Evolutionary conservation across 64 coral and sea anemone species (phyloP), one percentile per base, ranked within the genome.

Genomic region (Platygyra sinensis): DNA sequence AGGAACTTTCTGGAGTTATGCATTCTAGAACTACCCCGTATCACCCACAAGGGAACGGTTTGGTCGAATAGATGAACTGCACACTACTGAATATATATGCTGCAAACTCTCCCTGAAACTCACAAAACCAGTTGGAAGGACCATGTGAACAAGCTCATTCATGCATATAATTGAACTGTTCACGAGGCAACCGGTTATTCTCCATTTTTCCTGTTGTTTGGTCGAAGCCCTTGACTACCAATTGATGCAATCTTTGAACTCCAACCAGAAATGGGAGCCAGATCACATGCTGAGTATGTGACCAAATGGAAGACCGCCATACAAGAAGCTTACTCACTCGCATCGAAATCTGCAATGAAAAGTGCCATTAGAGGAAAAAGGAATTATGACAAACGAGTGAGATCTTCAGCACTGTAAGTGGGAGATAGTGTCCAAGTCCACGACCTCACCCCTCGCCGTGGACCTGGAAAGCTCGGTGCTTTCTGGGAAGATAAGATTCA

Each of bases 381-480:
- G 62, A 38, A 81, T 30, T 93, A 93, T 24, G 85, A 74, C 50
- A 91, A 74, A 90, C 30, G 85, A 65, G 77, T 71, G 25, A 86
- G 83, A 77, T 80, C 73, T 14, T 83, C 80, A 30, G 67, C 60
- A 59, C 55, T 91, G 57, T 63, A 91, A 31, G 60, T 72, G n/a
- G 93, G 92, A 31, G 87, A 94, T 90, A 57, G 72, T 65, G 80
- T 94, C 11, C 80, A 90, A n/a, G 73, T 94, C 9, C 73, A 83
- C 52, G 91, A 91, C 74, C 72, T 95, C 20, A 90, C 61, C 54
- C 71, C 51, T 67, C 52, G 67, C 8, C 64, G 79, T 71, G 93
- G 75, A 75, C 92, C 92, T 42, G 87, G 74, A 72, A 94, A 94
- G 31, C 82, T 91, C 24, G 28, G 63, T 28, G 63, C 74, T 28